phyloP scores from a whole-genome alignment of 2,888 invertebrate species.

The Piscicola geometra region DNA sequence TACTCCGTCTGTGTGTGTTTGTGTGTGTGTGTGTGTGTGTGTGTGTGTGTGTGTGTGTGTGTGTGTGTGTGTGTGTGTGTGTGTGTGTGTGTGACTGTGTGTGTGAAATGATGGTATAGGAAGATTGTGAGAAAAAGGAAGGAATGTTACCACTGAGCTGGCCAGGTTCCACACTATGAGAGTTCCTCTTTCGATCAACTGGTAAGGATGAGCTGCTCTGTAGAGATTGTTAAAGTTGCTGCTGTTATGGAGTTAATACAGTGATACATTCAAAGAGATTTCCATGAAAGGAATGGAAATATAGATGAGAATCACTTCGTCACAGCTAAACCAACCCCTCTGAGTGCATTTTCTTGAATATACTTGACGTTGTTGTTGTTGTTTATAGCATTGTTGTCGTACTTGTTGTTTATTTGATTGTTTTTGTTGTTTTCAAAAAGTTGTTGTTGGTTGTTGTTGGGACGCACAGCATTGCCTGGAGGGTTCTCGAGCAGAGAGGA shows the following conservation, averaged over 20 bases:
- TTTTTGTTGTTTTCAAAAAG: conserved; percentile 2
- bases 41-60: no score
- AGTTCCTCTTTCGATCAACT: conserved; percentile 13
- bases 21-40: not conserved
- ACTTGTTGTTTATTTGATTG: not conserved
- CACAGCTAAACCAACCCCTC: no score
- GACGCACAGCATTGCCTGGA: not conserved
- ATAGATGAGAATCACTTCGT: no score
- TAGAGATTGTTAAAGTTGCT: no score
- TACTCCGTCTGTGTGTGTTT: conserved; percentile 15
- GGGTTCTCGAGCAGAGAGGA: conserved; percentile 27
- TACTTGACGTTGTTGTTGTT: conserved; percentile 12
- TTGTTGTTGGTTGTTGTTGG: not conserved
- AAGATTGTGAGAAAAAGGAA: not conserved
- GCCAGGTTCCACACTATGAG: not conserved
- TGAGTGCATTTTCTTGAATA: not conserved
- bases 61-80: no score
- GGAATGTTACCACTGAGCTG: conserved; percentile 20
- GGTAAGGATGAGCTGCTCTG: no score
- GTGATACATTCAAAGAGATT: no score
- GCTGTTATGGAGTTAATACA: no score
- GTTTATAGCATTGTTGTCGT: conserved; percentile 4
- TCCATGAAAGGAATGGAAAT: no score
- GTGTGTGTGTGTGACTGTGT: no score
- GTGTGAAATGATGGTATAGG: not conserved